Evolutionary conservation across 2,888 invertebrate species (phyloP).

Genomic region (Synanthedon tipuliformis): DNA sequence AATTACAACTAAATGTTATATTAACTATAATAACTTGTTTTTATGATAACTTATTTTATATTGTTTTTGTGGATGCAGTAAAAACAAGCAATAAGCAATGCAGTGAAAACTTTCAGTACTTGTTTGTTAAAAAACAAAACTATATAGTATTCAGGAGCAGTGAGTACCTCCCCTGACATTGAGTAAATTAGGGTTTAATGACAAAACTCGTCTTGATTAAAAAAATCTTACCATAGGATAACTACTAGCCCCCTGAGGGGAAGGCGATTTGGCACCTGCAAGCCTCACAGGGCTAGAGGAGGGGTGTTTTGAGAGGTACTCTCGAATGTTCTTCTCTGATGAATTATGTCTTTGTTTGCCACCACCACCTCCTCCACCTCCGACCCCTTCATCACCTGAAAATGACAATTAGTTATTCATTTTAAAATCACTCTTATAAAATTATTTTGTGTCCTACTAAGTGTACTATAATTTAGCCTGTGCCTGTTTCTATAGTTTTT

Average conservation of each 20-base stretch:
- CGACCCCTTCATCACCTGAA: slow-evolving; percentile 64
- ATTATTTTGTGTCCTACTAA: no score
- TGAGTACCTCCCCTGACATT: no score
- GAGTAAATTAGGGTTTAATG: not conserved
- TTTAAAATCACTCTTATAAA: not conserved
- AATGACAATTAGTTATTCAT: slow-evolving; percentile 5
- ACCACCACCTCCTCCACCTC: slow-evolving; percentile 69
- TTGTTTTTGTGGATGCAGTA: no score
- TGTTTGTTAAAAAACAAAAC: no score
- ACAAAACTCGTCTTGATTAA: not conserved
- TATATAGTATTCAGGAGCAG: no score
- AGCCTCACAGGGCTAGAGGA: slow-evolving; percentile 86
- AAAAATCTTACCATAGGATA: slow-evolving; percentile 79
- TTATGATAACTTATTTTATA: no score
- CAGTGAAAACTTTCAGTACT: no score
- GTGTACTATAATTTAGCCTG: no score
- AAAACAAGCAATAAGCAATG: no score
- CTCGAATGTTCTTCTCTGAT: slow-evolving; percentile 88
- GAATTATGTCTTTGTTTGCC: slow-evolving; percentile 63
- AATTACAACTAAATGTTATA: no score
- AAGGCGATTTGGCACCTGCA: slow-evolving; percentile 84
- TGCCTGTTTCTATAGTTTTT: no score
- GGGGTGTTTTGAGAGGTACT: slow-evolving; percentile 88
- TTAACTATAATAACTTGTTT: no score
- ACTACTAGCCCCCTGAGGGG: slow-evolving; percentile 80